Base-by-base conservation (phyloP, 1,140 invertebrate genomes). In the Neodiprion fabricii region DNA sequence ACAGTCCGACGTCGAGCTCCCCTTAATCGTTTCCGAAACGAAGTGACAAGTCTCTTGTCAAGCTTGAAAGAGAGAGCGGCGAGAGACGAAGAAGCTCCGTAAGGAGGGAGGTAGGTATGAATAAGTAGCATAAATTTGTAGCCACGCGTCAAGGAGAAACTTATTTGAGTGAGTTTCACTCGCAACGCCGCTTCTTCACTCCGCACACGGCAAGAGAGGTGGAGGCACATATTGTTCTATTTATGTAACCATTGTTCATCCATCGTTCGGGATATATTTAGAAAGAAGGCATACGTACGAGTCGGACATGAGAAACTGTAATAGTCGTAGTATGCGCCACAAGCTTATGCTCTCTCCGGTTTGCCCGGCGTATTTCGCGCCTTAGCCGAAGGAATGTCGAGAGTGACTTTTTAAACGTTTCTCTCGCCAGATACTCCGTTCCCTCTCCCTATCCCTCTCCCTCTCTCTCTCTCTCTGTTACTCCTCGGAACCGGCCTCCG, bases 181-280 rank as follows among this genome's bases (percentile, higher is more conserved):
- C 28, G 2, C 28, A 40, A 40, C 28, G 28, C 28, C 28, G 28
- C 28, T 40, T 40, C 28, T 40, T 40, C 28, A 40, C 28, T 40
- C 28, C 28, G 28, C 28, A 40, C 28, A 40, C 28, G 28, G 28
- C 28, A 40, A 40, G 28, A 40, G 28, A 40, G 28, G 28, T 40
- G 28, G 28, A 40, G 79, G 84, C 67, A 69, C 85, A 87, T 87
- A 88, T 88, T 87, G 85, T 87, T 87, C 86, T 88, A 88, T 88
- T 88, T 88, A 87, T 87, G 85, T 86, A 86, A 86, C 85, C 83
- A 88, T 88, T 87, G 86, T 87, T 87, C 86, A 87, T 87, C 86
- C 85, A 87, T 87, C 85, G 85, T 87, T 87, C 81, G 80, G 79
- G 85, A 85, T 87, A 87, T 86, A 87, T 86, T 87, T 87, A 87